Evolutionary conservation across 2,113 vertebrate species (phyloP).

Genomic region (Pluvialis apricaria): DNA sequence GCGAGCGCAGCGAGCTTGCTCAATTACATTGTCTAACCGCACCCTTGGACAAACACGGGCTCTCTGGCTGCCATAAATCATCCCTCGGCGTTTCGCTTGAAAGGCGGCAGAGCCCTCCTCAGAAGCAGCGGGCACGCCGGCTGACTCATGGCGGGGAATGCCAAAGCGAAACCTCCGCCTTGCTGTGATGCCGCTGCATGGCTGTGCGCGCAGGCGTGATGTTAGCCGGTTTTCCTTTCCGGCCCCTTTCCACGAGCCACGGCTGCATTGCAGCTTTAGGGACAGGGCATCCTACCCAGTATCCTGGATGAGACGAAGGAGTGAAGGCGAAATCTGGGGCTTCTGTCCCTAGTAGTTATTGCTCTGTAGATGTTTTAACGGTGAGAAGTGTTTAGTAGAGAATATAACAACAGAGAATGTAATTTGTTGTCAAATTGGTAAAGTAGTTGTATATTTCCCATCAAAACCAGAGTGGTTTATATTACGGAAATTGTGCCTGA

Average conservation of each 20-base stretch:
- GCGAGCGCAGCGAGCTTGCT: neutral
- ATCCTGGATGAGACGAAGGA: neutral
- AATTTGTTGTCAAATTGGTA: neutral
- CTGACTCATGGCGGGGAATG: neutral
- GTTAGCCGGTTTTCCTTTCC: neutral
- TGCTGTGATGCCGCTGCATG: rapidly evolving
- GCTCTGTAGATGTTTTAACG: neutral
- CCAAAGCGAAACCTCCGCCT: neutral
- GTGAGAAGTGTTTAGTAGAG: neutral
- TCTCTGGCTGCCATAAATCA: neutral
- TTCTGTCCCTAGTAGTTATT: neutral
- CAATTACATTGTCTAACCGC: neutral
- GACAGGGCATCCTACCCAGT: neutral
- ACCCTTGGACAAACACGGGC: neutral
- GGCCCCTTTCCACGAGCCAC: rapidly evolving
- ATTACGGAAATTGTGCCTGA: neutral
- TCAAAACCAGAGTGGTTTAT: neutral
- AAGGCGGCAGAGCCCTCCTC: neutral
- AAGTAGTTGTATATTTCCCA: neutral
- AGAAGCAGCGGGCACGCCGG: neutral
- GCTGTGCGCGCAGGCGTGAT: rapidly evolving
- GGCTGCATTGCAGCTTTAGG: neutral
- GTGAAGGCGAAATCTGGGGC: neutral
- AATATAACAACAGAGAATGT: neutral
- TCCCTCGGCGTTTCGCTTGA: neutral